Conservation (phyloP, 2,888 invertebrate genomes). For the Agonopterix arenella region DNA sequence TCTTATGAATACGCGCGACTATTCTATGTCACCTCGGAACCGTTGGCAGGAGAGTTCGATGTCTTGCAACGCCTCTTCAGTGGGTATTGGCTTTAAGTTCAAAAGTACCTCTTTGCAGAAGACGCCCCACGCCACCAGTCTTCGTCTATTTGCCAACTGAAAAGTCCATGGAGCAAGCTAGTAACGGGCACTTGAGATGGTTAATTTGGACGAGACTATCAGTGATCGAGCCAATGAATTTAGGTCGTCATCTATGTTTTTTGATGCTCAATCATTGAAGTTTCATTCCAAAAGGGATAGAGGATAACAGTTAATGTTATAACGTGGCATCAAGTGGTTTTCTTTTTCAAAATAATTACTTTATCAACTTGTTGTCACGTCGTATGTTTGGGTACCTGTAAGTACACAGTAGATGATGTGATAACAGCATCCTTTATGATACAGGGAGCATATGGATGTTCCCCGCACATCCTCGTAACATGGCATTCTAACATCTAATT, state of each 20-base stretch:
- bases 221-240: slow-evolving; percentile 22
- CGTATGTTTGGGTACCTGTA: slow-evolving; percentile 62
- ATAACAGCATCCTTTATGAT: slow-evolving; percentile 49
- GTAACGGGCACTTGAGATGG: slow-evolving; percentile 42
- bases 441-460: slow-evolving; percentile 41
- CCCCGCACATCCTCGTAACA: slow-evolving; percentile 37
- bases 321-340: slow-evolving; percentile 39
- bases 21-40: slow-evolving; percentile 70
- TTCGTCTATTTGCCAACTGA: slow-evolving; percentile 65
- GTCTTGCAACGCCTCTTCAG: slow-evolving; percentile 4
- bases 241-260: not conserved
- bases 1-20: slow-evolving; percentile 44
- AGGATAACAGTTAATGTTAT: slow-evolving; percentile 36
- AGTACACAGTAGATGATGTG: slow-evolving; percentile 65
- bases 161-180: slow-evolving; percentile 73
- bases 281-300: slow-evolving; percentile 35
- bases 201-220: slow-evolving; percentile 26
- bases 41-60: slow-evolving; percentile 24
- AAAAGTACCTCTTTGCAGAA: slow-evolving; percentile 64
- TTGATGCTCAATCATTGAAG: slow-evolving; percentile 32
- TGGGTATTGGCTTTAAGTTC: slow-evolving; percentile 40
- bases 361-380: slow-evolving; percentile 46
- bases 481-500: slow-evolving; percentile 13
- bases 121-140: slow-evolving; percentile 21
- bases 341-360: slow-evolving; percentile 7